phyloP scores from a whole-genome alignment of 2,888 invertebrate species.

The Heliconius aoede region DNA sequence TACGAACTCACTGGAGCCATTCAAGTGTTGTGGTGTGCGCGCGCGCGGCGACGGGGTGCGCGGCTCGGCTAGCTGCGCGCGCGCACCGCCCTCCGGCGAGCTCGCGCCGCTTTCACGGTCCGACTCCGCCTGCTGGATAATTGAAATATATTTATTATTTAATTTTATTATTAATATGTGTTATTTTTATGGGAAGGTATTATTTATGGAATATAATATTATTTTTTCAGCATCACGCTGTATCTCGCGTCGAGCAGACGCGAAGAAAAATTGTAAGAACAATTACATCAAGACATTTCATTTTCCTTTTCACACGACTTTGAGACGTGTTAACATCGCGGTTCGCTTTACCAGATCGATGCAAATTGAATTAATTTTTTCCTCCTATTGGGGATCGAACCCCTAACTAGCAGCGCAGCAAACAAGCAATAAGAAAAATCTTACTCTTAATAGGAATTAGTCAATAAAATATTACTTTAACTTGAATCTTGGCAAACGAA shows the following conservation, averaged over 20 bases:
- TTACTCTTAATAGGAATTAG: no score
- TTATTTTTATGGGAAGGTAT: no score
- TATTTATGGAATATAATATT: no score
- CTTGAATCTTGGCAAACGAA: no score
- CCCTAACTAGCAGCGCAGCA: no score
- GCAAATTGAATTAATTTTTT: no score
- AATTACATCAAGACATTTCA: neutral
- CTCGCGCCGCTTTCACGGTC: slow-evolving; percentile 86
- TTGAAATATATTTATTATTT: slow-evolving; percentile 22
- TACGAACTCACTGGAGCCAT: slow-evolving; percentile 85
- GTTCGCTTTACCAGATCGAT: no score
- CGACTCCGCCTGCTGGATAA: slow-evolving; percentile 83
- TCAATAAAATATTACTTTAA: no score
- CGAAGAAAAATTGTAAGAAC: neutral
- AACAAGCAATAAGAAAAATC: no score
- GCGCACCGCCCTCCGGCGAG: slow-evolving; percentile 84
- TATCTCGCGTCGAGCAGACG: neutral
- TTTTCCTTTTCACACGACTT: no score
- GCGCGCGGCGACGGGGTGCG: slow-evolving; percentile 73
- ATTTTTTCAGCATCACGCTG: neutral
- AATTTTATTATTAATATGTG: neutral
- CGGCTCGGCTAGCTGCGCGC: slow-evolving; percentile 74
- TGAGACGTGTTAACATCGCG: no score
- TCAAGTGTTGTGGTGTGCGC: slow-evolving; percentile 73
- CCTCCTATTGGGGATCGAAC: no score